Evolutionary conservation across 2,113 vertebrate species (phyloP).

Genomic region (Macaca nemestrina): DNA sequence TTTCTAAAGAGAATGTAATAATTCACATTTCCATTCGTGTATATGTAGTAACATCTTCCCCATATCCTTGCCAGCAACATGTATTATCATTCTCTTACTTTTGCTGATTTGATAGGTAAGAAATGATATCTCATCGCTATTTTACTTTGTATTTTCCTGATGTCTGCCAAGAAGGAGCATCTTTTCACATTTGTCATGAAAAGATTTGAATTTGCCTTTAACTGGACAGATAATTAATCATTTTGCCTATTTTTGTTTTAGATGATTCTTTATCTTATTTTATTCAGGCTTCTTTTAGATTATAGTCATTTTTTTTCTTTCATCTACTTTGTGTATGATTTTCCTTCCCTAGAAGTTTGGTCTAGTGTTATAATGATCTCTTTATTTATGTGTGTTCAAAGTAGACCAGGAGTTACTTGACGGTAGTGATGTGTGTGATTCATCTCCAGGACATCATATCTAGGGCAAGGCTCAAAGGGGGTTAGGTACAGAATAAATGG

Average conservation of each 20-base stretch:
- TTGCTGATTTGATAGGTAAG: not conserved
- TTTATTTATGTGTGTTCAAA: conserved; percentile 42
- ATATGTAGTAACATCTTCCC: not conserved
- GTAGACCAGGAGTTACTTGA: not conserved
- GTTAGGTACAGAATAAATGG: not conserved
- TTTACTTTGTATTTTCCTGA: conserved; percentile 19
- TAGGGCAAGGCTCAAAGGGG: not conserved
- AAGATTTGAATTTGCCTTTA: not conserved
- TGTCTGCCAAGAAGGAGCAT: not conserved
- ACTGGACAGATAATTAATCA: not conserved
- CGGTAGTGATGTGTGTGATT: not conserved
- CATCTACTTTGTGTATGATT: not conserved
- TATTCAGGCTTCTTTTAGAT: conserved; percentile 1
- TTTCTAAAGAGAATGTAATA: not conserved
- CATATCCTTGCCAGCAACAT: not conserved
- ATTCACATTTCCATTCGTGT: not conserved
- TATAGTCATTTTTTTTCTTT: not conserved
- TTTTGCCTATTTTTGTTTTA: not conserved
- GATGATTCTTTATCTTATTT: conserved; percentile 31
- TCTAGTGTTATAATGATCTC: conserved; percentile 34
- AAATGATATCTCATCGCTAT: not conserved
- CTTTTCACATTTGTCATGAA: not conserved
- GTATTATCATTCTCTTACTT: not conserved
- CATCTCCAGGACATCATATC: not conserved
- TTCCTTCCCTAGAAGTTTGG: not conserved